Evolutionary conservation across 2,888 invertebrate genomes (phyloP), one percentile per base, ranked within the genome.

Genomic region (Lucinisca nassula): DNA sequence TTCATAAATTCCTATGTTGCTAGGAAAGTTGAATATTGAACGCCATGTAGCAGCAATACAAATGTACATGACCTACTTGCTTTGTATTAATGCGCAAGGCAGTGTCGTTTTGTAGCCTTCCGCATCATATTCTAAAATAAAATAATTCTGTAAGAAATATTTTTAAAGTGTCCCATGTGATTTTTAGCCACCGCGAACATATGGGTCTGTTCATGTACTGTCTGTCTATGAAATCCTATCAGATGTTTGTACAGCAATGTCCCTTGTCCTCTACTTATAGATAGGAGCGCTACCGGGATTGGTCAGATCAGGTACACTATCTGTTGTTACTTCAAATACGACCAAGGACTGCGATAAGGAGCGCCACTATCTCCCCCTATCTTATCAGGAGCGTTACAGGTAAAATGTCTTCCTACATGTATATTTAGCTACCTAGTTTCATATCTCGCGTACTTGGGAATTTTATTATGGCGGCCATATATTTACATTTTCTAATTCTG

Each of bases 361-460:
- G 80, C 45, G 67, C 75, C 79, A 79, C 77, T 90, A 87, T 87
- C 87, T 90, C 45, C 8, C 74, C 67, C 78, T 90, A 90, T 90
- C 90, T 90, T 90, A 90, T 90, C 90, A 49, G 8, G 82, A 82
- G 83, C 79, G 79, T 85, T 67, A 79, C 87, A 90, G 90, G 90
- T 90, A 90, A 90, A 76, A 85, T 87, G 85, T 84, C 87, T 90
- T 87, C 90, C 87, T 90, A 83, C 89, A 87, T 89, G 87, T 90
- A 90, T 87, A 83, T 85, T 84, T 90, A 85, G 85, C 84, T 87
- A 78, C 84, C 79, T 85, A 83, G 78, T 37, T 55, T 79, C 30
- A 67, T 67, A 67, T 67, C 40, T 74, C 10, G 21, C 45, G 74
- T 40, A 74, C 74, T 74, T 74, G 45, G 38, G 10, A 72, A 74